phyloP scores from a whole-genome alignment of 2,888 invertebrate species.

The Zygothrica quintamaculata region DNA sequence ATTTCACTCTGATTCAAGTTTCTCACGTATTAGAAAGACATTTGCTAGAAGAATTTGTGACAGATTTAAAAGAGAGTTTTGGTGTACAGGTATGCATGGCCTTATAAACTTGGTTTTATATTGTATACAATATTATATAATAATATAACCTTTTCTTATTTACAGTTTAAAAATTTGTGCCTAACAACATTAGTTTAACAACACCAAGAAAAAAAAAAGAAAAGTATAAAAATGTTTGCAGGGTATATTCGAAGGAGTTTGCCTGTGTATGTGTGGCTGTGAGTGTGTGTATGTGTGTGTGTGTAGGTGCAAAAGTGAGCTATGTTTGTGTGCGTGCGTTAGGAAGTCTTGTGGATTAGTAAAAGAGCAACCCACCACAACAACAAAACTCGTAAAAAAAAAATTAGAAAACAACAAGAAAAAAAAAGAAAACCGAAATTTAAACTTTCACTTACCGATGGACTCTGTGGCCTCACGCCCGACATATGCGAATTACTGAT shows the following conservation, averaged over 20 bases:
- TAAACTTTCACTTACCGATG: conserved; percentile 85
- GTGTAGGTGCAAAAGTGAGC: conserved; percentile 15
- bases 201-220: not conserved
- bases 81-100: too few species aligned
- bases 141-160: too few species aligned
- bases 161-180: too few species aligned
- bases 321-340: conserved; percentile 23
- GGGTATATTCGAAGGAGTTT: conserved; percentile 30
- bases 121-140: too few species aligned
- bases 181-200: conserved; percentile 33
- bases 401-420: too few species aligned
- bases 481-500: conserved; percentile 93
- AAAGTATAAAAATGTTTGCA: not conserved
- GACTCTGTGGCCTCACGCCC: conserved; percentile 91
- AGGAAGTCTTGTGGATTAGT: conserved; percentile 62
- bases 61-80: too few species aligned
- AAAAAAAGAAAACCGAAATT: too few species aligned
- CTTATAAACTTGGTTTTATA: too few species aligned
- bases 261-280: conserved; percentile 14
- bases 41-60: too few species aligned
- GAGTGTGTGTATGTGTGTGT: conserved; percentile 20
- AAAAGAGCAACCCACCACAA: conserved; percentile 64
- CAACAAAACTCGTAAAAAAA: conserved; percentile 44
- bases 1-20: not conserved
- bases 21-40: too few species aligned